Evolutionary conservation across 2,797 vertebrate genomes (phyloP).

Genomic region (Poeciliopsis paucimaculata): DNA sequence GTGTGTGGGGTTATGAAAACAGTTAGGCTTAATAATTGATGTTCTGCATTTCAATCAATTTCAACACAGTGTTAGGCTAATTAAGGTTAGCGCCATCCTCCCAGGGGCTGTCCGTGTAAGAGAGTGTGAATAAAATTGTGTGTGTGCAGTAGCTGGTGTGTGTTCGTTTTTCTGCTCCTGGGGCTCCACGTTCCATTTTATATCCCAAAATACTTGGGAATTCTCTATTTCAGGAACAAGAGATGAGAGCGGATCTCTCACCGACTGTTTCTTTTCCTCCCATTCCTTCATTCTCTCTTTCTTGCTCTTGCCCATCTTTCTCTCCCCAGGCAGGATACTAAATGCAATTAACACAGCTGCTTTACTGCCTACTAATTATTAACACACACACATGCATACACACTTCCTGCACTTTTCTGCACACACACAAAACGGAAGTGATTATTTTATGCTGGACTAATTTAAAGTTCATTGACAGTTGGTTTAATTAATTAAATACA

Average conservation of each 20-base stretch:
- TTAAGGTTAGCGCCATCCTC: conserved; percentile 95
- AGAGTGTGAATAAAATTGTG: conserved; percentile 34
- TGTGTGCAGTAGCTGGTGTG: conserved; percentile 25
- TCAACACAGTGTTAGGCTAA: conserved; percentile 91
- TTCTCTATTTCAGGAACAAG: conserved; percentile 93
- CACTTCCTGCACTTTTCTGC: background rate
- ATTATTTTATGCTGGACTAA: conserved; percentile 93
- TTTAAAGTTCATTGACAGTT: conserved; percentile 93
- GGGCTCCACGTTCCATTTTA: conserved; percentile 80
- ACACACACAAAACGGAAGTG: conserved; percentile 58
- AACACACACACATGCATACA: conserved; percentile 85
- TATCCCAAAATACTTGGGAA: conserved; percentile 88
- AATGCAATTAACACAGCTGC: conserved; percentile 96
- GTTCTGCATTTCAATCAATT: conserved; percentile 92
- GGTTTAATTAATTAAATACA: conserved; percentile 87
- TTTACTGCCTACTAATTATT: conserved; percentile 98
- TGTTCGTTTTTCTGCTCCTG: conserved; percentile 67
- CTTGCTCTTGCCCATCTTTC: conserved; percentile 57
- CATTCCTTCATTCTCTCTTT: conserved; percentile 24
- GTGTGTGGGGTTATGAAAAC: conserved; percentile 81
- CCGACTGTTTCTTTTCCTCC: conserved; percentile 20
- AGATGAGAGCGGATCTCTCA: conserved; percentile 79
- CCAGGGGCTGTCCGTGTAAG: conserved; percentile 85
- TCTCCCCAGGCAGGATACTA: conserved; percentile 89
- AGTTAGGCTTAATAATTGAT: conserved; percentile 90